Evolutionary conservation across 1,140 invertebrate genomes (phyloP), one percentile per base, ranked within the genome.

Genomic region (Meloidogyne exigua): DNA sequence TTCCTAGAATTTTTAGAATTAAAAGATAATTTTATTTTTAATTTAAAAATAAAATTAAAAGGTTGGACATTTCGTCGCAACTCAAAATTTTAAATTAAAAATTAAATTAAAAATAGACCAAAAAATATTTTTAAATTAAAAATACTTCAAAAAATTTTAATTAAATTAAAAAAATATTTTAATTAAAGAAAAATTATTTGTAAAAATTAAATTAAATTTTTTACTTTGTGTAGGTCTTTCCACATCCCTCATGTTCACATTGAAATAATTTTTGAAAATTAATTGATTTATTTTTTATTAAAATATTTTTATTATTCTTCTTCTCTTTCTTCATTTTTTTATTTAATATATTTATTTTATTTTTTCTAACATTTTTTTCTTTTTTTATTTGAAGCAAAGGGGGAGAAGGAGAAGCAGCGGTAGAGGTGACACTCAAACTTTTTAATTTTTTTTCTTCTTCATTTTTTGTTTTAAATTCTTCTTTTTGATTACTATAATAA

Each of bases 221-320:
- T 18, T n/a, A 73, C 57, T 73, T 73, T 44, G 44, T 73, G 18
- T 73, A 73, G 7, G 57, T 65, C 72, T 73, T 73, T 65, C 72
- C 72, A 36, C 72, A 73, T 1, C 57, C 57, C 2, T 26, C 21
- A 73, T 73, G 72, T 10, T 23, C 72, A 12, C 72, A 73, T 18
- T 65, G 42, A 23, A 62, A 32, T n/a, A n/a, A n/a, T 62, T 23
- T 72, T 57, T 57, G 49, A n/a, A 15, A 57, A 57, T 7, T 57
- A 57, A n/a, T 57, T 57, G n/a, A 63, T 11, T 28, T 68, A 42
- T 68, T 68, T 32, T 36, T 10, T 4, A 18, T 42, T 68, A n/a
- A 72, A 39, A 39, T 39, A 49, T 13, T 25, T 63, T 63, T 23
- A 28, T 11, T 21, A 42, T 21, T 57, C 15, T 72, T 42, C 7